Percentiles rank a stretch among this genome's conserved stretches.
Conservation (phyloP, 2,113 vertebrate species). For the Rhipidura dahli region DNA sequence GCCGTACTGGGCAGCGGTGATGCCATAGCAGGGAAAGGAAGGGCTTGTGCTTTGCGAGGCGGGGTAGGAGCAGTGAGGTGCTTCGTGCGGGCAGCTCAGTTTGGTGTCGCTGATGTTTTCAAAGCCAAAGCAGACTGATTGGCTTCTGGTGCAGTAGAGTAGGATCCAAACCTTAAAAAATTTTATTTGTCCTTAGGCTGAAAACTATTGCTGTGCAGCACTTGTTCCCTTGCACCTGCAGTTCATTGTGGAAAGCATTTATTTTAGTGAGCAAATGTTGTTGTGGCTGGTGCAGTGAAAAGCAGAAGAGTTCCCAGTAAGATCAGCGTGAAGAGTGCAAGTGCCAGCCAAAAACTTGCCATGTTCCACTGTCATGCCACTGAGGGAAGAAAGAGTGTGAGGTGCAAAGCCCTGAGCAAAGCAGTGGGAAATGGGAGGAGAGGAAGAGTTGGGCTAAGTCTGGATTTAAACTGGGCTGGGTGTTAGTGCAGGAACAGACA, state of each 20-base stretch:
- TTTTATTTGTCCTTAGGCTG: neutral
- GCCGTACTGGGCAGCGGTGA: no score
- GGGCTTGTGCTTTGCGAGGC: no score
- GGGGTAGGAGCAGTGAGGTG: neutral
- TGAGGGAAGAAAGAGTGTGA: neutral
- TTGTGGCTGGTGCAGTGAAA: neutral
- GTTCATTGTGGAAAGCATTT: neutral
- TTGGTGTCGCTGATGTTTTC: neutral
- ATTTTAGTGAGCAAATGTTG: neutral
- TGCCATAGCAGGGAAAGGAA: no score
- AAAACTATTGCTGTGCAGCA: neutral
- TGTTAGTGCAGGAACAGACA: no score
- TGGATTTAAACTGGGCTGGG: neutral
- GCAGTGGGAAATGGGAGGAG: neutral
- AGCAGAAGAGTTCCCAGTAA: neutral
- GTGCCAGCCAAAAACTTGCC: neutral
- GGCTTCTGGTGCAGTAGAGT: neutral
- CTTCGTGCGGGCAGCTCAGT: neutral
- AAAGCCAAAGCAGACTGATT: neutral
- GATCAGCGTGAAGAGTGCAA: neutral
- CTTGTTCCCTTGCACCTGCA: neutral
- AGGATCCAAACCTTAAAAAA: neutral
- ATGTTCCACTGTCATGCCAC: rapidly evolving
- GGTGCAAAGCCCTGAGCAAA: neutral
- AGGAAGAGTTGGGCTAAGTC: neutral